Evolutionary conservation across 2,888 invertebrate genomes (phyloP).

Genomic region (Agriopis marginaria): DNA sequence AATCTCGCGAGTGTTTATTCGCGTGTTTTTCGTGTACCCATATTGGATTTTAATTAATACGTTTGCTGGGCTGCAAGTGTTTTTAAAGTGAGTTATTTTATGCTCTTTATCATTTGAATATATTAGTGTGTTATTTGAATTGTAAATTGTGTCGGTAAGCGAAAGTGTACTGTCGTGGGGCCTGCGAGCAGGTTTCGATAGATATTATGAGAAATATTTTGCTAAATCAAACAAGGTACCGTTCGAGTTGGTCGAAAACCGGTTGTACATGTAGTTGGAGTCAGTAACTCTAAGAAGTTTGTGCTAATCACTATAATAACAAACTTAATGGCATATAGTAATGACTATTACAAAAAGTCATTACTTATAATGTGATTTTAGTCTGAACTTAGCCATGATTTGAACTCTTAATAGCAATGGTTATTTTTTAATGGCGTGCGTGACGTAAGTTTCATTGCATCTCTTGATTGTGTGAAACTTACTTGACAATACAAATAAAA

Average conservation of each 20-base stretch:
- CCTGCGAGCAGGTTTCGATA: slow-evolving; percentile 8
- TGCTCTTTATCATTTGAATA: slow-evolving; percentile 18
- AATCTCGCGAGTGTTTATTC: slow-evolving; percentile 52
- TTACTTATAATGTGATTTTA: too few species aligned
- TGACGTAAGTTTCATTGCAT: too few species aligned
- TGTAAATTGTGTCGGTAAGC: slow-evolving; percentile 40
- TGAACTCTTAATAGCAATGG: too few species aligned
- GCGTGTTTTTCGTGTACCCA: slow-evolving; percentile 40
- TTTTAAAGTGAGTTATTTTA: slow-evolving; percentile 35
- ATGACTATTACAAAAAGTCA: too few species aligned
- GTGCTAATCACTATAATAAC: not conserved
- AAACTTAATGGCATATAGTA: too few species aligned
- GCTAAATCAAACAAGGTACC: slow-evolving; percentile 23
- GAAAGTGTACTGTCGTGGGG: slow-evolving; percentile 48
- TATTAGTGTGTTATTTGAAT: slow-evolving; percentile 43
- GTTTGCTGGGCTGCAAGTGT: slow-evolving; percentile 32
- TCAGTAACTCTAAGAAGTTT: not conserved
- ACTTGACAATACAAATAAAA: too few species aligned
- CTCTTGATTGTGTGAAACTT: too few species aligned
- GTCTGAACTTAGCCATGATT: too few species aligned
- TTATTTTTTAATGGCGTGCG: too few species aligned
- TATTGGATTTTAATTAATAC: slow-evolving; percentile 37
- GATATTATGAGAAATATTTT: slow-evolving; percentile 17
- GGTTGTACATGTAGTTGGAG: slow-evolving; percentile 1
- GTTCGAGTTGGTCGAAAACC: slow-evolving; percentile 20